Percentiles rank a stretch among this genome's conserved stretches.
Conservation (phyloP, 2,113 vertebrate genomes). For the Tringa solitaria region DNA sequence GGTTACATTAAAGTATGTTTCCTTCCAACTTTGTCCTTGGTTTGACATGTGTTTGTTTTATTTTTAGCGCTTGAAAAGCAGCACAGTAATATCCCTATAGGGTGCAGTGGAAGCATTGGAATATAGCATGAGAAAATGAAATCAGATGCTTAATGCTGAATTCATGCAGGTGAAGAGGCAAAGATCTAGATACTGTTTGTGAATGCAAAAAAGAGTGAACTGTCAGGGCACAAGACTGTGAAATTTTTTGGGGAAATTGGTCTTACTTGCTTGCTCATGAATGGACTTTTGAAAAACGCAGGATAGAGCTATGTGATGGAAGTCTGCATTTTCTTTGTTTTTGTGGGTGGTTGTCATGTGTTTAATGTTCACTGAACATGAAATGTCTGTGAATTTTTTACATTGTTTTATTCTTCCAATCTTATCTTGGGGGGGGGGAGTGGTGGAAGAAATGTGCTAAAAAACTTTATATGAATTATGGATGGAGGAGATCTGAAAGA, state of each 20-base stretch:
- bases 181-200: not conserved
- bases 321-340: not conserved
- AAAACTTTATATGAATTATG: not conserved
- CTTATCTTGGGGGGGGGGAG: not conserved
- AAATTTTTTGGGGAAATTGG: not conserved
- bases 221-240: not conserved
- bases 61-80: constrained; percentile 55
- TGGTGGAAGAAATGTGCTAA: not conserved
- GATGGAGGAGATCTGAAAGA: not conserved
- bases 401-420: not conserved
- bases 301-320: not conserved
- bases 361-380: not conserved
- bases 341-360: not conserved
- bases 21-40: constrained; percentile 51
- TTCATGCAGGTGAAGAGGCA: not conserved
- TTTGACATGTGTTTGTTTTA: constrained; percentile 51
- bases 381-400: not conserved
- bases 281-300: not conserved
- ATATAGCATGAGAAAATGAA: not conserved
- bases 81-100: constrained; percentile 17
- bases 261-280: not conserved
- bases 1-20: constrained; percentile 53
- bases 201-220: not conserved
- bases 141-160: not conserved
- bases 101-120: constrained; percentile 24